phyloP scores from a whole-genome alignment of 2,113 vertebrate species.

The Okapia johnstoni region DNA sequence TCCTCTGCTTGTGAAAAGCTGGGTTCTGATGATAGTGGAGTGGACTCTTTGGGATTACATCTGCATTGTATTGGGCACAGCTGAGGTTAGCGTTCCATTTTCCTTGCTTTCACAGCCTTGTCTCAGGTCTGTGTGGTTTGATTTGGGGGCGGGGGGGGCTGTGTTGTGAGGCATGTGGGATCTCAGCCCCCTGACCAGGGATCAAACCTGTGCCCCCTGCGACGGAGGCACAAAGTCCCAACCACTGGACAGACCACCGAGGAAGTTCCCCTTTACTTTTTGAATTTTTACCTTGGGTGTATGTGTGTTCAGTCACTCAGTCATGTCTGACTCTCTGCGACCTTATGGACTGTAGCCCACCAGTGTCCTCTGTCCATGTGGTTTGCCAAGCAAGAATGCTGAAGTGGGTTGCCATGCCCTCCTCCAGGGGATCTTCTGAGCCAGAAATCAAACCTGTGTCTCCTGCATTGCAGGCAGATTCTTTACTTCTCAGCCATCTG shows the following conservation, averaged over 20 bases:
- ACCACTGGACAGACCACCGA: not conserved
- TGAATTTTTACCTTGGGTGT: not conserved
- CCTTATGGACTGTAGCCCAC: not conserved
- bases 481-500: not conserved
- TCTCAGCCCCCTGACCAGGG: not conserved
- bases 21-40: not conserved
- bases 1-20: constrained; percentile 30
- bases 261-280: not conserved
- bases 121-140: not conserved
- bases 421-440: not conserved
- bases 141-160: not conserved
- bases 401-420: not conserved
- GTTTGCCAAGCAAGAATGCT: not conserved
- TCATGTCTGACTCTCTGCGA: not conserved
- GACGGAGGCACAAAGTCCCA: not conserved
- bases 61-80: not conserved
- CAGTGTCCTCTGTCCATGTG: not conserved
- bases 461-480: not conserved
- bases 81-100: not conserved
- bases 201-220: not conserved
- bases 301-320: not conserved
- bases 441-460: rapidly evolving
- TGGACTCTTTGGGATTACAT: not conserved
- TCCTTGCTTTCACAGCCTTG: not conserved
- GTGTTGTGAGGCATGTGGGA: not conserved